Evolutionary conservation across 1,140 invertebrate genomes (phyloP).

Genomic region (Drosophila simulans): DNA sequence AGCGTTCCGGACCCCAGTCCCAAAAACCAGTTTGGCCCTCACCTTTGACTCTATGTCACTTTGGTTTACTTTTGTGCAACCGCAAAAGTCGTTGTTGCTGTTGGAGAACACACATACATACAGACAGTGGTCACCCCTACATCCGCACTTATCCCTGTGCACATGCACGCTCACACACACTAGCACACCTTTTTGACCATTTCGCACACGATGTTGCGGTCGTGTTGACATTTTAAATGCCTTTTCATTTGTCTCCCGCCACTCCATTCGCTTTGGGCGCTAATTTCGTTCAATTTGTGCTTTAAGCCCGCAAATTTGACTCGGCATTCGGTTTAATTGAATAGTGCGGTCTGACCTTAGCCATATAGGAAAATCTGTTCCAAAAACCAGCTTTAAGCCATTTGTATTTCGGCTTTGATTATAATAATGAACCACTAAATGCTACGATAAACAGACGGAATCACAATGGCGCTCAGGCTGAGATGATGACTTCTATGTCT

Average conservation of each 20-base stretch:
- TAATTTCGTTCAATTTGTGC: constrained; percentile 75
- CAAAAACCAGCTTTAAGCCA: neutral
- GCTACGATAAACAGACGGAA: neutral
- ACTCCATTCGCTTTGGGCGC: constrained; percentile 28
- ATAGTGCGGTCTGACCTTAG: constrained; percentile 41
- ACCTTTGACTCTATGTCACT: constrained; percentile 59
- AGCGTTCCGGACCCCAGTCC: constrained; percentile 55
- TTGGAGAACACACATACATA: constrained; percentile 7
- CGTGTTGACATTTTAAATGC: constrained; percentile 82
- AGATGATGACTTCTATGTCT: constrained; percentile 1
- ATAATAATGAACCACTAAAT: constrained; percentile 2
- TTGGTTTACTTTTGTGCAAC: constrained; percentile 76
- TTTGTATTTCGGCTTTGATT: too few species aligned
- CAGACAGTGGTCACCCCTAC: constrained; percentile 1
- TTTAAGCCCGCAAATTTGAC: constrained; percentile 59
- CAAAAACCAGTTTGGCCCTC: constrained; percentile 46
- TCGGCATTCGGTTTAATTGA: constrained; percentile 53
- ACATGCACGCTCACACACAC: constrained; percentile 34
- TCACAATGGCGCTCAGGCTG: too few species aligned
- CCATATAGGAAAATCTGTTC: constrained; percentile 8
- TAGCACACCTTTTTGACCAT: constrained; percentile 72
- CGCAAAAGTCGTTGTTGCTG: constrained; percentile 72
- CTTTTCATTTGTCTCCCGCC: constrained; percentile 70
- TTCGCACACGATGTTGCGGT: constrained; percentile 81
- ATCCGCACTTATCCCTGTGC: constrained; percentile 16